Evolutionary conservation across 2,113 vertebrate species (phyloP).

Genomic region (Porphyrio hochstetteri): DNA sequence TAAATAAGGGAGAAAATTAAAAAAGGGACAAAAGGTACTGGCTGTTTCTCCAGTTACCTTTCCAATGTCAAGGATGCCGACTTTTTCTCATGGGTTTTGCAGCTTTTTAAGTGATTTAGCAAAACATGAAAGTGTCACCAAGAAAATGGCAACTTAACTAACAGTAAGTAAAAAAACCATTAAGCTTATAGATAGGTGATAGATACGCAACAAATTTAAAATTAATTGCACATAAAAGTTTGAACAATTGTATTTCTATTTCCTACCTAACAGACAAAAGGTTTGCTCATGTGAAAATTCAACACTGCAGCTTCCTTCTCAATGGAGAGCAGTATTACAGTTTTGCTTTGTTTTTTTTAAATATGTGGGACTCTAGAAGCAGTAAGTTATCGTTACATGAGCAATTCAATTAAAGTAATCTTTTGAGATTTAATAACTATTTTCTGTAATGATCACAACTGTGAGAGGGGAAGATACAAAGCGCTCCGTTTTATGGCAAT

Average conservation of each 20-base stretch:
- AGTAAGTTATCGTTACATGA: conserved; percentile 10
- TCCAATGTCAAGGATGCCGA: rapidly evolving
- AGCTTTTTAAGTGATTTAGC: background rate
- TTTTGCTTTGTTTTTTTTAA: background rate
- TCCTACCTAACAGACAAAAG: background rate
- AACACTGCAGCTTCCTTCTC: background rate
- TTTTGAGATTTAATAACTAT: conserved; percentile 62
- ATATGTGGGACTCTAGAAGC: background rate
- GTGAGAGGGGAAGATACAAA: conserved; percentile 18
- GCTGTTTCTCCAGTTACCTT: background rate
- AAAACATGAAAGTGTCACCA: background rate
- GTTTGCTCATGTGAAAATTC: background rate
- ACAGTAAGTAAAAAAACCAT: background rate
- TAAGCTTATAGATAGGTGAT: background rate
- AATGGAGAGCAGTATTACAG: background rate
- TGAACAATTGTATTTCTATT: background rate
- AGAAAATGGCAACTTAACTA: background rate
- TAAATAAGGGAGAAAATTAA: background rate
- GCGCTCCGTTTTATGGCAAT: conserved; percentile 22
- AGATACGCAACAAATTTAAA: background rate
- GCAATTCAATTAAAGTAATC: conserved; percentile 56
- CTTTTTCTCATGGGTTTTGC: background rate
- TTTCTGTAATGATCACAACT: conserved; percentile 53
- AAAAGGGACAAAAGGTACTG: background rate
- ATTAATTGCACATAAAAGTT: background rate